Evolutionary conservation across 2,113 vertebrate genomes (phyloP).

Genomic region (Cochlearius cochlearius): DNA sequence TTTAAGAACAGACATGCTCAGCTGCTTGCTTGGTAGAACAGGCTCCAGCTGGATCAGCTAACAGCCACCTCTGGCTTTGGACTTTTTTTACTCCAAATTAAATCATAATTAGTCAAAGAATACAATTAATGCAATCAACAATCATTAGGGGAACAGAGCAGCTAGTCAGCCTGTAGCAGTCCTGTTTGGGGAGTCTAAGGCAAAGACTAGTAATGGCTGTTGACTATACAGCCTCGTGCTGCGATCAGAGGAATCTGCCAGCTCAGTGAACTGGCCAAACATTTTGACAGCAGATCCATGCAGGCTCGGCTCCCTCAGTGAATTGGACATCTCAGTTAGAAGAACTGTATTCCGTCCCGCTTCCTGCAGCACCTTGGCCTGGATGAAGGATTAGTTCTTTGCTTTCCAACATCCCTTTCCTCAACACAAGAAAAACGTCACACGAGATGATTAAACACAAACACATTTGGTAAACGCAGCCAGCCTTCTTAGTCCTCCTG

Average conservation of each 20-base stretch:
- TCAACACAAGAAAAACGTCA: not conserved
- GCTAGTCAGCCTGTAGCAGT: not conserved
- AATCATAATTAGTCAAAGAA: not conserved
- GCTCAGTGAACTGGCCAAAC: not conserved
- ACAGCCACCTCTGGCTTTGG: not conserved
- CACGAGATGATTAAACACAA: not conserved
- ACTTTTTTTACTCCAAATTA: not conserved
- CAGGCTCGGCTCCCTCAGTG: not conserved
- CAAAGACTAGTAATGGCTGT: not conserved
- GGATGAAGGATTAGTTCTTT: not conserved
- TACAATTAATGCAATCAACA: not conserved
- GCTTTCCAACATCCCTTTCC: not conserved
- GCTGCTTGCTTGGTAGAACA: not conserved
- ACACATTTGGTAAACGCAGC: not conserved
- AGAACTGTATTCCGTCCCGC: accelerated
- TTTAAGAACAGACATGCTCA: not conserved
- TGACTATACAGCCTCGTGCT: accelerated
- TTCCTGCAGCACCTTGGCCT: accelerated
- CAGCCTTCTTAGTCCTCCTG: not conserved
- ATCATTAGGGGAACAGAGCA: not conserved
- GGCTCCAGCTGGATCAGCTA: not conserved
- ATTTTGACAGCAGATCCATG: not conserved
- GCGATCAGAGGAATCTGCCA: not conserved
- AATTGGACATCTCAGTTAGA: not conserved
- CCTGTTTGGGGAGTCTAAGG: not conserved